Percentiles rank a stretch among this genome's conserved stretches.
Conservation (phyloP, 2,888 invertebrate species). For the Dicyrtomina minuta region DNA sequence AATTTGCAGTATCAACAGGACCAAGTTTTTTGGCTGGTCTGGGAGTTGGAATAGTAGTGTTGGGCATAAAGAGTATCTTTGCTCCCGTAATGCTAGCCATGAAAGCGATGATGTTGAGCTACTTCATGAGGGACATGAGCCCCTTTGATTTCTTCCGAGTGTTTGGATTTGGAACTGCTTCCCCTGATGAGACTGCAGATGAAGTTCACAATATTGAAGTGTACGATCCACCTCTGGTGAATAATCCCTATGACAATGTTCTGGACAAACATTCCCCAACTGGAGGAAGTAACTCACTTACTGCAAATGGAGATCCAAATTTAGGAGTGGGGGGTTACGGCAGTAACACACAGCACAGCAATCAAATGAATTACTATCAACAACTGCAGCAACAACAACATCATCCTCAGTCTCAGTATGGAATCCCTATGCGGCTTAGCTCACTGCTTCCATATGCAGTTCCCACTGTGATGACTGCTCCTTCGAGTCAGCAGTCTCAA, state of each 20-base stretch:
- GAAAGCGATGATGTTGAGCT: conserved; percentile 77
- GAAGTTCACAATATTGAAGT: conserved; percentile 41
- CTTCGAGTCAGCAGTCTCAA: conserved; percentile 15
- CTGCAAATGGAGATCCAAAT: conserved; percentile 1
- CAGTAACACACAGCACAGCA: neutral
- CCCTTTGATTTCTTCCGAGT: conserved; percentile 49
- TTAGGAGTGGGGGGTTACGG: conserved; percentile 5
- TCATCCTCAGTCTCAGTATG: neutral
- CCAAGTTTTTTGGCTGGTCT: conserved; percentile 64
- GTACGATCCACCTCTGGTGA: conserved; percentile 46
- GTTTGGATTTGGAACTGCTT: conserved; percentile 32
- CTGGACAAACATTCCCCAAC: conserved; percentile 15
- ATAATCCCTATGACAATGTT: conserved; percentile 44
- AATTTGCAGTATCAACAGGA: conserved; percentile 53
- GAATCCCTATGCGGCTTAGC: neutral
- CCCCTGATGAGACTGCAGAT: conserved; percentile 33
- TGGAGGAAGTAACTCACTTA: neutral
- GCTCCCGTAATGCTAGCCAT: conserved; percentile 78
- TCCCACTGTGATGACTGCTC: neutral
- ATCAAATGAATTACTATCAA: no score
- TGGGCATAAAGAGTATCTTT: conserved; percentile 74
- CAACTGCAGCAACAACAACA: no score
- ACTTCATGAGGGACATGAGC: conserved; percentile 64
- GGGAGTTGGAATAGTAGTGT: conserved; percentile 69
- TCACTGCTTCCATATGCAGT: neutral